These are phyloP conservation scores for Urophycis tenuis DNA, from an alignment of 2,797 vertebrate species.

Conservation along the genomic window DNA sequence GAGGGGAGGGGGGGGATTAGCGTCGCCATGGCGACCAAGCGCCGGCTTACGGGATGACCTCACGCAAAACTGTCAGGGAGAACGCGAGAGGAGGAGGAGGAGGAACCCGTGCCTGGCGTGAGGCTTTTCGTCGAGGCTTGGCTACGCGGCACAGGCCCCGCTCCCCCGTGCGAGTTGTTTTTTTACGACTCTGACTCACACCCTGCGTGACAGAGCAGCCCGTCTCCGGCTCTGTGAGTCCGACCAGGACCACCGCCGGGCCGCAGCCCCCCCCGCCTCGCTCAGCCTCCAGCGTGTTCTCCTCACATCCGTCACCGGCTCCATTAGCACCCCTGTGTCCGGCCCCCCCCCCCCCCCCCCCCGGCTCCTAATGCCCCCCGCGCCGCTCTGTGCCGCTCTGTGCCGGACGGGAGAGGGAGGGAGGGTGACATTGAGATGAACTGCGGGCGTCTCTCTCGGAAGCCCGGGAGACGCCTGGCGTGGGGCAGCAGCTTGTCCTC, in stretches of 20 bases:
- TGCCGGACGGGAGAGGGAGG: no score
- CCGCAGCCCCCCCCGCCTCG: no score
- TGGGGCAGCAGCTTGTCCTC: slow-evolving; percentile 21
- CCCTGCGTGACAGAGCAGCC: no score
- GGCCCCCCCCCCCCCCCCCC: no score
- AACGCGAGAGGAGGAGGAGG: slow-evolving; percentile 10
- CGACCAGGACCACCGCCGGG: no score
- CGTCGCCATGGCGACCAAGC: slow-evolving; percentile 48
- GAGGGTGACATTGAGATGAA: slow-evolving; percentile 58
- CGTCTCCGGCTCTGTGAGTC: no score
- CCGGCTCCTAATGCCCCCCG: no score
- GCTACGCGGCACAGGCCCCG: no score
- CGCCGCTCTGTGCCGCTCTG: no score
- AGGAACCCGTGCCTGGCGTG: slow-evolving; percentile 20
- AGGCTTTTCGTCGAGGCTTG: slow-evolving; percentile 5
- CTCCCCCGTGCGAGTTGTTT: no score
- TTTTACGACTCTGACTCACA: background rate
- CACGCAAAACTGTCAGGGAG: slow-evolving; percentile 29
- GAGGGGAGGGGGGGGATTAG: slow-evolving; percentile 15
- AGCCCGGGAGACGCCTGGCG: slow-evolving; percentile 51
- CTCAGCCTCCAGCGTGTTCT: background rate
- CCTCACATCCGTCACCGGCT: no score
- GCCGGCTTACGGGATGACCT: slow-evolving; percentile 35
- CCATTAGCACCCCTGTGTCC: no score
- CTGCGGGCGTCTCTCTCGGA: slow-evolving; percentile 51